Percentiles rank a stretch among this genome's conserved stretches.
phyloP scores from a whole-genome alignment of 2,113 vertebrate species.

The human (Homo sapiens) region DNA sequence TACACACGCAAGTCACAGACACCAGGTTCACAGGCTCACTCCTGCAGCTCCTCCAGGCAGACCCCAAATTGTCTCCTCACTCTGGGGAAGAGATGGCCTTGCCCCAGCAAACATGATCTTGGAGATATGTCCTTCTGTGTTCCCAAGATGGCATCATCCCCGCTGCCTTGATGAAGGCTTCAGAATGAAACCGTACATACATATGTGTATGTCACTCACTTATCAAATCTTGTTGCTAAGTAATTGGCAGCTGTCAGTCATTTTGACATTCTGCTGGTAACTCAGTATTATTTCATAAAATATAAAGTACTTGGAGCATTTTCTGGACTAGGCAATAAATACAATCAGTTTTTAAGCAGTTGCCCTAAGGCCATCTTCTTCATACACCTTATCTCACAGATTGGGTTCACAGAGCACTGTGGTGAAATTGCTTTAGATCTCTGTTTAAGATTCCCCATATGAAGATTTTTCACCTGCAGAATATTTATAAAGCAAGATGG shows the following conservation, averaged over 20 bases:
- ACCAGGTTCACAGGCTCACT: neutral
- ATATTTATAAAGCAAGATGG: neutral
- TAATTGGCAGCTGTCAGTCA: neutral
- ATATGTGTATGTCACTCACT: neutral
- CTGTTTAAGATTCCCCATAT: neutral
- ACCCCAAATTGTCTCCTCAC: accelerated
- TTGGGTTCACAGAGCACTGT: neutral
- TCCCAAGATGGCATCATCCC: neutral
- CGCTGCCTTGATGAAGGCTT: neutral
- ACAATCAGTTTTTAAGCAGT: neutral
- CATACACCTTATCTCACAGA: neutral
- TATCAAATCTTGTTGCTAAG: neutral
- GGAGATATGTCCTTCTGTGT: neutral
- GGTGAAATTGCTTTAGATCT: neutral
- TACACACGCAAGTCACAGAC: neutral
- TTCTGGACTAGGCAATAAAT: neutral
- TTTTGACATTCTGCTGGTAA: neutral
- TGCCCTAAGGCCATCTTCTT: neutral
- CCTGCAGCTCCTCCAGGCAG: neutral
- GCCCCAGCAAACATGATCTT: neutral
- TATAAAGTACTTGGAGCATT: neutral
- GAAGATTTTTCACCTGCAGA: neutral
- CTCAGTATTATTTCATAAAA: neutral
- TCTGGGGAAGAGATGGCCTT: neutral
- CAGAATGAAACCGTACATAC: neutral